A percentile compares a stretch with the other conserved stretches of the same genome.
Evolutionary conservation across 1,140 invertebrate species (phyloP).

Genomic region (Aphaenogaster ashmeadi): DNA sequence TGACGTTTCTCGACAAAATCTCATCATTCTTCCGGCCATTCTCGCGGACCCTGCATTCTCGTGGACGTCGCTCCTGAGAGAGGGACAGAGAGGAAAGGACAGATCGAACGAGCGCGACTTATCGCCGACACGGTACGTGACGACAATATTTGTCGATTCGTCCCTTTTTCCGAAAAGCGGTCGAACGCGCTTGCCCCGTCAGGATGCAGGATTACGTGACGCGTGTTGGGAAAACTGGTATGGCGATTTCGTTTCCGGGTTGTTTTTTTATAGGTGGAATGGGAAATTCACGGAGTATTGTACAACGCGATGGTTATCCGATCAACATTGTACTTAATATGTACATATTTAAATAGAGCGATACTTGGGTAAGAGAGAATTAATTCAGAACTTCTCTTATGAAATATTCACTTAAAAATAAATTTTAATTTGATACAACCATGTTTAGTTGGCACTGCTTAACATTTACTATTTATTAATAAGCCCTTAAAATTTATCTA

Average conservation of each 20-base stretch:
- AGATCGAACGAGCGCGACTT: conserved; percentile 44
- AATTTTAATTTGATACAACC: background rate
- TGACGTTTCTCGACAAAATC: conserved; percentile 57
- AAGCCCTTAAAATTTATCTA: background rate
- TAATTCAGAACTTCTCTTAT: background rate
- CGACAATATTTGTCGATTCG: conserved; percentile 66
- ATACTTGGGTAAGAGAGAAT: background rate
- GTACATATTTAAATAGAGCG: background rate
- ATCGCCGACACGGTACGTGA: conserved; percentile 56
- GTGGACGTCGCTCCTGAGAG: background rate
- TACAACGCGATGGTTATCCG: background rate
- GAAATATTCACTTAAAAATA: conserved; percentile 13
- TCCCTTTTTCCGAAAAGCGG: conserved; percentile 39
- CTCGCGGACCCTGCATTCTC: background rate
- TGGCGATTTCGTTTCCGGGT: background rate
- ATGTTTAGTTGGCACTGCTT: background rate
- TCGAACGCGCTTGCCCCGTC: conserved; percentile 36
- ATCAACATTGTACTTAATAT: conserved; percentile 1
- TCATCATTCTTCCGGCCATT: conserved; percentile 36
- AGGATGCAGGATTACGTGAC: conserved; percentile 54
- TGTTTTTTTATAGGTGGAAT: background rate
- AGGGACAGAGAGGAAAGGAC: background rate
- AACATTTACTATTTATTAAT: background rate
- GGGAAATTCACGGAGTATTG: background rate
- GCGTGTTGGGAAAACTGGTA: conserved; percentile 19